Conservation (phyloP, 2,888 invertebrate species). For the Eilema sororculum region DNA sequence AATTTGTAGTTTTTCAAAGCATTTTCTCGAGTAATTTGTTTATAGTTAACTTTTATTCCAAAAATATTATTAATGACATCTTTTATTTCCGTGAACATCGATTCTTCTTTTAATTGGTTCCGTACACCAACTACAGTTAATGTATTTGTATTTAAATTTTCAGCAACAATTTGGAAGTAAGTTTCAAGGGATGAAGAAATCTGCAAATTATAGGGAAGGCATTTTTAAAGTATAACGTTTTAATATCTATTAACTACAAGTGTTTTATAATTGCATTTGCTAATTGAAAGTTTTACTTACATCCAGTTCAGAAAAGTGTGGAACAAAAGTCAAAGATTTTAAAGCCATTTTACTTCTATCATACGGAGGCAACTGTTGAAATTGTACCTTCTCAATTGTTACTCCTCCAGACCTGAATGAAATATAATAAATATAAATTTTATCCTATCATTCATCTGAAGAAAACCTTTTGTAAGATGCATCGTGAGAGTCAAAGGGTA, state of each 20-base stretch:
- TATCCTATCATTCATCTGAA: not conserved
- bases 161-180: no score
- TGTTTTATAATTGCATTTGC: no score
- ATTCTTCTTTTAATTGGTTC: no score
- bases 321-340: slow-evolving; percentile 41
- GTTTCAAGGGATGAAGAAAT: slow-evolving; percentile 36
- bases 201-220: slow-evolving; percentile 29
- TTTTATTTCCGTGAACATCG: no score
- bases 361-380: slow-evolving; percentile 37
- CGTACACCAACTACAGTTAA: no score
- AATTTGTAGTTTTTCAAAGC: no score
- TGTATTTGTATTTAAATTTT: no score
- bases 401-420: slow-evolving; percentile 62
- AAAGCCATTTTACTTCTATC: slow-evolving; percentile 32
- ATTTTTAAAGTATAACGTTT: not conserved
- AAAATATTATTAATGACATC: no score
- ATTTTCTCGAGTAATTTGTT: no score
- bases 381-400: slow-evolving; percentile 46
- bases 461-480: not conserved
- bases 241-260: not conserved
- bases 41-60: no score
- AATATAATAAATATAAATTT: not conserved
- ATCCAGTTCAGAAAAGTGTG: slow-evolving; percentile 33
- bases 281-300: slow-evolving; percentile 35
- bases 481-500: no score